Conservation (phyloP, 92 coral and sea anemone genomes). For the Paramuricea clavata region DNA sequence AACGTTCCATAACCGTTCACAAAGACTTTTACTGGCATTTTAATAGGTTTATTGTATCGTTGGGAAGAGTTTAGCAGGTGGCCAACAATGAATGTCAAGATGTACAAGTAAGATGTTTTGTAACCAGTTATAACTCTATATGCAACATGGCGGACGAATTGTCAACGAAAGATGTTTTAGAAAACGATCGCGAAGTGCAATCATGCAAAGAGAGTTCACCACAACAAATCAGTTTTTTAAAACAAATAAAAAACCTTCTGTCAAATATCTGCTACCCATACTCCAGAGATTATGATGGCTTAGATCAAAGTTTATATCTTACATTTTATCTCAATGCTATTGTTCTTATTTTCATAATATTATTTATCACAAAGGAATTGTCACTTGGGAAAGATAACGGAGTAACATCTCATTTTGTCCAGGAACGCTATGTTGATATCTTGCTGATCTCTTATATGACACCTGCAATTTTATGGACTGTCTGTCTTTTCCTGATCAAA, state of each 20-base stretch:
- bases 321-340: slow-evolving; percentile 36
- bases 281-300: not conserved
- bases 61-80: not conserved
- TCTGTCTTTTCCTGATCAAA: slow-evolving; percentile 14
- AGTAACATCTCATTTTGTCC: slow-evolving; percentile 23
- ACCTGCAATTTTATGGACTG: slow-evolving; percentile 33
- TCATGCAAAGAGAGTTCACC: slow-evolving; percentile 28
- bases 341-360: slow-evolving; percentile 19
- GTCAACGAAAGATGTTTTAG: not conserved
- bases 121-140: not conserved
- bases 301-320: slow-evolving; percentile 18
- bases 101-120: not conserved
- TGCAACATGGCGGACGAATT: slow-evolving; percentile 28
- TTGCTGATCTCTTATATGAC: slow-evolving; percentile 23
- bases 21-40: too few species aligned
- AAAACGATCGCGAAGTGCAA: slow-evolving; percentile 18
- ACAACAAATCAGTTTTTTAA: slow-evolving; percentile 3
- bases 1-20: too few species aligned
- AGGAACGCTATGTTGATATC: slow-evolving; percentile 23
- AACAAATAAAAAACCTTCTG: slow-evolving; percentile 9
- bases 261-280: slow-evolving; percentile 4
- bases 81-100: not conserved
- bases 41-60: not conserved
- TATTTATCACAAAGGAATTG: slow-evolving; percentile 21
- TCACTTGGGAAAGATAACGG: slow-evolving; percentile 12